A percentile compares a stretch with the other conserved stretches of the same genome.
Evolutionary conservation across 2,888 invertebrate genomes (phyloP).

Genomic region (Pristionchus mayeri): DNA sequence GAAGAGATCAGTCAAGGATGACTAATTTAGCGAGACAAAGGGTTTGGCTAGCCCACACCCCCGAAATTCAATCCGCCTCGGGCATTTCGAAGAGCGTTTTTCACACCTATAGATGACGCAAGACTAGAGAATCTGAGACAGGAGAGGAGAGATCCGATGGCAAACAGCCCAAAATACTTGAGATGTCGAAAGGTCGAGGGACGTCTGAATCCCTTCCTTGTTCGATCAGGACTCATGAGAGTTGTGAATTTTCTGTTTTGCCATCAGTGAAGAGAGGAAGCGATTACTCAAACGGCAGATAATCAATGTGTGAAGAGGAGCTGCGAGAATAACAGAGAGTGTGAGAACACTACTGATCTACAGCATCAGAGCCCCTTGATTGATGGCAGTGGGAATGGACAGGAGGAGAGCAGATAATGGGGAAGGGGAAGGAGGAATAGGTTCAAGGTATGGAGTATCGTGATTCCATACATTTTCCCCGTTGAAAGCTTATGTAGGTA

Average conservation of each 20-base stretch:
- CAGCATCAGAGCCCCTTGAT: conserved; percentile 15
- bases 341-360: background rate
- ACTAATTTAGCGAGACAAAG: too few relatives aligned
- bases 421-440: conserved; percentile 1
- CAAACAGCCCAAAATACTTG: too few relatives aligned
- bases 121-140: background rate
- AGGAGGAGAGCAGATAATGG: background rate
- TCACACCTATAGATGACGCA: background rate
- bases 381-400: background rate
- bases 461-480: too few relatives aligned
- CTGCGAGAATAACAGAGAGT: background rate
- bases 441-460: too few relatives aligned
- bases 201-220: too few relatives aligned
- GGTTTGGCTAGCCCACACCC: too few relatives aligned
- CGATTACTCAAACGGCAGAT: background rate
- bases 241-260: background rate
- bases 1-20: too few relatives aligned
- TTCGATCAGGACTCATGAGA: too few relatives aligned
- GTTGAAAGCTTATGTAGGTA: background rate
- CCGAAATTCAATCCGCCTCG: background rate
- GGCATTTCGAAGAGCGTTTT: background rate
- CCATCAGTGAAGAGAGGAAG: background rate
- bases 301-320: background rate
- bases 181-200: too few relatives aligned
- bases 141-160: too few relatives aligned